Percentiles rank a stretch among this genome's conserved stretches.
These are phyloP conservation scores for Aphidius ervi DNA, from an alignment of 1,140 invertebrate species.

Conservation along the genomic window DNA sequence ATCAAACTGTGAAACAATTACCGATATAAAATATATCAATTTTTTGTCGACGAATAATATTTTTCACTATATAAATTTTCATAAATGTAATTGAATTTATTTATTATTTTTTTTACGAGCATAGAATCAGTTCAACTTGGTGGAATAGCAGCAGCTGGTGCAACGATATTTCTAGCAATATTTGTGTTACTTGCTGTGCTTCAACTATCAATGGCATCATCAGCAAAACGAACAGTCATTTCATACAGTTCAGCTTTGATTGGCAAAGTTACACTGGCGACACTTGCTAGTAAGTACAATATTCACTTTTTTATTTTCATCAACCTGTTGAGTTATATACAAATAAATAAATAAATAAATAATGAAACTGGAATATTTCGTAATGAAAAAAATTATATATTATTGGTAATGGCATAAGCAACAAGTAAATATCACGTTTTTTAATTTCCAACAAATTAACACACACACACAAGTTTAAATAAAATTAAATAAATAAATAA, in stretches of 20 bases:
- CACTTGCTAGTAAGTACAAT: constrained; percentile 68
- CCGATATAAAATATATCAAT: too few relatives aligned
- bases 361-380: too few relatives aligned
- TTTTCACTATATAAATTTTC: too few relatives aligned
- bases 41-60: too few relatives aligned
- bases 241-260: constrained; percentile 71
- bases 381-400: too few relatives aligned
- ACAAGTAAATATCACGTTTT: too few relatives aligned
- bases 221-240: constrained; percentile 72
- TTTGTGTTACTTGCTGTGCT: constrained; percentile 74
- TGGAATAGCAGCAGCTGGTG: constrained; percentile 68
- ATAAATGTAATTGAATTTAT: constrained; percentile 36
- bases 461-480: too few relatives aligned
- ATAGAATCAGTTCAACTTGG: constrained; percentile 63
- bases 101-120: constrained; percentile 53
- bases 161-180: constrained; percentile 65
- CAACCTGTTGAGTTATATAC: not conserved
- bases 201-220: constrained; percentile 79
- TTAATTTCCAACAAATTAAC: too few relatives aligned
- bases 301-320: not conserved
- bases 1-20: too few relatives aligned
- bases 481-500: too few relatives aligned
- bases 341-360: not conserved
- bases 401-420: too few relatives aligned
- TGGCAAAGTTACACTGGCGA: constrained; percentile 69